Percentiles rank a stretch among this genome's conserved stretches.
Conservation (phyloP, 2,888 invertebrate genomes). For the Actias luna region DNA sequence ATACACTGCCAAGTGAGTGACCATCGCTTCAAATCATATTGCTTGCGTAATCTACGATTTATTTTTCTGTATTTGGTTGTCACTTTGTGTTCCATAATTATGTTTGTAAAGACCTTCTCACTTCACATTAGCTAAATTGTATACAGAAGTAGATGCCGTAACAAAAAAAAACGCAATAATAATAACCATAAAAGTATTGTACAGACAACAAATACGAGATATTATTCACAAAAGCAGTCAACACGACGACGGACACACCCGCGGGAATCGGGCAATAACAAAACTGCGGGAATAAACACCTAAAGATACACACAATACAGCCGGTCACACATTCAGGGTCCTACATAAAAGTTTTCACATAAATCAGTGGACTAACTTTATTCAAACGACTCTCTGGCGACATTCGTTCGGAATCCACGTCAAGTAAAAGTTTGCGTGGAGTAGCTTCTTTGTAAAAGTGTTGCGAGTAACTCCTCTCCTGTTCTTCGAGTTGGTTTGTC, state of each 20-base stretch:
- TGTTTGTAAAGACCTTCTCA: too few relatives aligned
- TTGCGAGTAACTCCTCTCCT: slow-evolving; percentile 45
- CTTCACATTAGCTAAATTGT: too few relatives aligned
- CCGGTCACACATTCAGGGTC: slow-evolving; percentile 60
- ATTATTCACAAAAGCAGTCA: slow-evolving; percentile 35
- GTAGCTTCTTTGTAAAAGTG: slow-evolving; percentile 63
- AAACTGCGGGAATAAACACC: slow-evolving; percentile 55
- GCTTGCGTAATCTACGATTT: too few relatives aligned
- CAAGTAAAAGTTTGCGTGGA: slow-evolving; percentile 65
- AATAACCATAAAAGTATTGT: slow-evolving; percentile 4
- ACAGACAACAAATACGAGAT: slow-evolving; percentile 26
- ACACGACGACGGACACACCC: slow-evolving; percentile 40
- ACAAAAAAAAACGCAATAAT: slow-evolving; percentile 11
- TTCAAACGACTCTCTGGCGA: slow-evolving; percentile 80
- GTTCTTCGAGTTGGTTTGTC: slow-evolving; percentile 43
- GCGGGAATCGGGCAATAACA: slow-evolving; percentile 57
- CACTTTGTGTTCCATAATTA: too few relatives aligned
- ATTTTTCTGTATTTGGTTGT: too few relatives aligned
- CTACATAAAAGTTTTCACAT: slow-evolving; percentile 69
- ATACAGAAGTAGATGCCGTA: not conserved
- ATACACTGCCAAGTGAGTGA: too few relatives aligned
- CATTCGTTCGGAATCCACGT: slow-evolving; percentile 74
- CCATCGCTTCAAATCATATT: too few relatives aligned
- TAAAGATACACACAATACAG: slow-evolving; percentile 62
- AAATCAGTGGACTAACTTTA: slow-evolving; percentile 78